Percentiles rank a stretch among this genome's conserved stretches.
phyloP scores from a whole-genome alignment of 2,797 vertebrate species.

The Pantherophis vulpinus region DNA sequence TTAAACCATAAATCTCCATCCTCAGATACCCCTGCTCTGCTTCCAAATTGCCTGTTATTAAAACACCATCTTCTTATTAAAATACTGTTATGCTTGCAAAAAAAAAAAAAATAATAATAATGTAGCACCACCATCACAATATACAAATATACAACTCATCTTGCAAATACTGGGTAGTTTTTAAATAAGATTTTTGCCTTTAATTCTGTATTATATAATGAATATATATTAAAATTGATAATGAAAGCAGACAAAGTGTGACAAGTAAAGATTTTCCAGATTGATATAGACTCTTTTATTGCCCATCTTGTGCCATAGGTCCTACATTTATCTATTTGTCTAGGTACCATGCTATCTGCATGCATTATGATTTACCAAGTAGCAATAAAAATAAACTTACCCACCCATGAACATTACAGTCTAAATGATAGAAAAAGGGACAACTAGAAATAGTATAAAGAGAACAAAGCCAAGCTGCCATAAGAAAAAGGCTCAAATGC shows the following conservation, averaged over 20 bases:
- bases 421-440: not conserved
- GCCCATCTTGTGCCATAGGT: not conserved
- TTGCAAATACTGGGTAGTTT: not conserved
- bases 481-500: not conserved
- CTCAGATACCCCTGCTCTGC: slow-evolving; percentile 8
- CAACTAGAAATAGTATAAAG: not conserved
- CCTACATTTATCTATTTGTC: not conserved
- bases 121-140: not conserved
- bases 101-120: not conserved
- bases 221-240: not conserved
- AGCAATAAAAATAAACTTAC: not conserved
- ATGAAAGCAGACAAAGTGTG: not conserved
- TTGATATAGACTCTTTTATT: not conserved
- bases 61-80: slow-evolving; percentile 29
- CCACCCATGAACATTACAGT: not conserved
- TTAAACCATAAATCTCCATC: slow-evolving; percentile 25
- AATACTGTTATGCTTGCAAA: not conserved
- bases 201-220: slow-evolving; percentile 1
- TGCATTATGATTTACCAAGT: not conserved
- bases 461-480: not conserved
- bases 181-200: not conserved
- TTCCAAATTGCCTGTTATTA: slow-evolving; percentile 17
- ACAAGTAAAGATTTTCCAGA: not conserved
- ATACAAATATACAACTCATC: not conserved
- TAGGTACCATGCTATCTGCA: not conserved